Base-by-base conservation (phyloP, 1,140 invertebrate genomes). In the Caerostris darwini region DNA sequence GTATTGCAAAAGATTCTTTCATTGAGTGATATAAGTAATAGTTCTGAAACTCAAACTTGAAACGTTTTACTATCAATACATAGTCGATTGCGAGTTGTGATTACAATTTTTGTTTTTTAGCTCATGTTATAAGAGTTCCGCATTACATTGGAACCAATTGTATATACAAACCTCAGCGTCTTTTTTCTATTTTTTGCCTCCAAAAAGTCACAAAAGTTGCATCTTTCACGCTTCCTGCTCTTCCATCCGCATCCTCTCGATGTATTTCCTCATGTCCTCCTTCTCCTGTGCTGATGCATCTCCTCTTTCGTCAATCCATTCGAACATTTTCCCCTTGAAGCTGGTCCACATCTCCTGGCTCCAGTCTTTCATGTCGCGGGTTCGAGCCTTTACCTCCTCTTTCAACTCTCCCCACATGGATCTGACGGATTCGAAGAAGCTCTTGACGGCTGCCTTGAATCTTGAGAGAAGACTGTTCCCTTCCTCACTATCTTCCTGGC, bases 281-380 rank as follows among this genome's bases (percentile, higher is more conserved):
- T 57, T 69, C 53, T 90, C 88, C 5, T 8, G 6, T 2, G 71
- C 64, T 3, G 64, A 34, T 6, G 67, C 64, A n/a, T 34, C 50
- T 2, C 4, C 4, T 3, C 50, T 12, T 54, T 77, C 12, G 8
- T 90, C 67, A 7, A 90, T 17, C 88, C 88, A 90, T n/a, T 90
- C 88, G n/a, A 77, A 77, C 88, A 90, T 90, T n/a, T 90, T 90
- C 54, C 34, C 7, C n/a, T 90, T 90, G 88, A 90, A 90, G 54
- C 53, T 57, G 14, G 71, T 67, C 5, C 56, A 77, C 88, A 90
- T 90, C 54, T 90, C 88, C n/a, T 58, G n/a, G 17, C 50, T 71
- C 67, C 64, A 71, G 10, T 69, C 64, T 17, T 12, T 57, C 50
- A 90, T 90, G n/a, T 90, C 88, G 7, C 53, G 34, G 2, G 64